Conservation (phyloP, 2,113 vertebrate genomes). For the Aldabrachelys gigantea region DNA sequence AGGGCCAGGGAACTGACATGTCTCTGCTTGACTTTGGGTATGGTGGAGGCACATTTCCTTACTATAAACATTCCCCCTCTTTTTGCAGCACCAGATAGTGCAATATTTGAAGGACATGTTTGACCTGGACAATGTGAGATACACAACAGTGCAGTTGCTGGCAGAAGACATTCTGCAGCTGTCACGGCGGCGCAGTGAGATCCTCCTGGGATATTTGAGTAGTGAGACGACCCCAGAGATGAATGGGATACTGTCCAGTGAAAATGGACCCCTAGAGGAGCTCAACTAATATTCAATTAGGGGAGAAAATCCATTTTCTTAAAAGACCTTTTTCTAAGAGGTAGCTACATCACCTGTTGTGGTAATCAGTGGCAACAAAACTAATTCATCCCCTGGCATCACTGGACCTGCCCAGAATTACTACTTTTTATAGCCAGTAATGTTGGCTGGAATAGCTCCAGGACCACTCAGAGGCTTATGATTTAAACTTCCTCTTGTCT, state of each 20-base stretch:
- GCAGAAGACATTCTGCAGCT: slow-evolving; percentile 93
- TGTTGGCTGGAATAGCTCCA: slow-evolving; percentile 62
- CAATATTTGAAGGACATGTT: slow-evolving; percentile 99
- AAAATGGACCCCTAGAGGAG: slow-evolving; percentile 54
- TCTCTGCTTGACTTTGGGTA: not conserved
- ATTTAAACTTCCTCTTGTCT: slow-evolving; percentile 52
- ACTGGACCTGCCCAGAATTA: not conserved
- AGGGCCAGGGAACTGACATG: not conserved
- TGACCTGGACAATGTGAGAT: slow-evolving; percentile 94
- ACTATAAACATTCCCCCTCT: not conserved
- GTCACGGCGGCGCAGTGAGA: slow-evolving; percentile 93
- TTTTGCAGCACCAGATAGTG: slow-evolving; percentile 92
- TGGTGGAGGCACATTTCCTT: not conserved
- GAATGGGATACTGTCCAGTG: slow-evolving; percentile 82
- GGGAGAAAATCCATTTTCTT: slow-evolving; percentile 15
- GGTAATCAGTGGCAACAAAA: not conserved
- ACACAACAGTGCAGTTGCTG: slow-evolving; percentile 84
- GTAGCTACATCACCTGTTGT: slow-evolving; percentile 1
- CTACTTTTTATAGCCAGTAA: slow-evolving; percentile 40
- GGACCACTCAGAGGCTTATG: slow-evolving; percentile 64
- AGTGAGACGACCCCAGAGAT: slow-evolving; percentile 77
- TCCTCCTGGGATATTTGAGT: slow-evolving; percentile 92
- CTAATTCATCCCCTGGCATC: not conserved
- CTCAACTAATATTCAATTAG: slow-evolving; percentile 49
- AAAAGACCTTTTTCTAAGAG: not conserved